These are phyloP conservation scores for Gopherus evgoodei DNA, from an alignment of 2,113 vertebrate genomes.

Conservation along the genomic window DNA sequence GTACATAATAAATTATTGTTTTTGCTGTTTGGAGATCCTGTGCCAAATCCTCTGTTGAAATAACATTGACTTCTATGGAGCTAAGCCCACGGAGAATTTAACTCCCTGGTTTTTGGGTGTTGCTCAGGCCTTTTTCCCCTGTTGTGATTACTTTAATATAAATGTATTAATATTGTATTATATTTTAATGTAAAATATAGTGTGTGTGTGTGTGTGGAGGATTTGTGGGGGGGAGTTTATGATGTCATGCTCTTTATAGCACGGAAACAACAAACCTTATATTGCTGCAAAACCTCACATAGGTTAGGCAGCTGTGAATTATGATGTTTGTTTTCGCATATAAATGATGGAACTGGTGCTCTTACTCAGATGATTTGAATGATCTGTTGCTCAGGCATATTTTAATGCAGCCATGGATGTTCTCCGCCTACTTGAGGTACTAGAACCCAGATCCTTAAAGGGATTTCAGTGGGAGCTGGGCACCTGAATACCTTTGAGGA, in stretches of 20 bases:
- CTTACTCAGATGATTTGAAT: fast-evolving
- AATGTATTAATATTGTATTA: conserved; percentile 48
- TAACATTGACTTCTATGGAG: conserved; percentile 25
- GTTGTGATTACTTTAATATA: conserved; percentile 53
- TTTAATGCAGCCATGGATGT: fast-evolving
- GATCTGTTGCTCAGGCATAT: neutral
- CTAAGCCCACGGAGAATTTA: conserved; percentile 50
- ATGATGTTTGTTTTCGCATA: fast-evolving
- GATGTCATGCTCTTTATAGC: neutral
- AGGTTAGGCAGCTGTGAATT: neutral
- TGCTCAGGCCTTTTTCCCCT: conserved; percentile 17
- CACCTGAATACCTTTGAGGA: neutral
- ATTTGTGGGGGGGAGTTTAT: neutral
- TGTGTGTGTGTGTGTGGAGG: neutral
- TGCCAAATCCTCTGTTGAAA: conserved; percentile 63
- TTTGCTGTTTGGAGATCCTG: conserved; percentile 37
- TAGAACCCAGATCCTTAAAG: neutral
- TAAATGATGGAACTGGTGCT: neutral
- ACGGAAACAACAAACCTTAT: neutral
- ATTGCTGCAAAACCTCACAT: neutral
- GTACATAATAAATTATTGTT: conserved; percentile 57
- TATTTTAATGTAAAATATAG: neutral
- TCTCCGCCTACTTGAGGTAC: neutral
- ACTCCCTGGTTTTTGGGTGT: conserved; percentile 61
- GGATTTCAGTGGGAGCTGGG: neutral